Evolutionary conservation across 2,888 invertebrate genomes (phyloP), one percentile per base, ranked within the genome.

Genomic region (Heliconius hortense): DNA sequence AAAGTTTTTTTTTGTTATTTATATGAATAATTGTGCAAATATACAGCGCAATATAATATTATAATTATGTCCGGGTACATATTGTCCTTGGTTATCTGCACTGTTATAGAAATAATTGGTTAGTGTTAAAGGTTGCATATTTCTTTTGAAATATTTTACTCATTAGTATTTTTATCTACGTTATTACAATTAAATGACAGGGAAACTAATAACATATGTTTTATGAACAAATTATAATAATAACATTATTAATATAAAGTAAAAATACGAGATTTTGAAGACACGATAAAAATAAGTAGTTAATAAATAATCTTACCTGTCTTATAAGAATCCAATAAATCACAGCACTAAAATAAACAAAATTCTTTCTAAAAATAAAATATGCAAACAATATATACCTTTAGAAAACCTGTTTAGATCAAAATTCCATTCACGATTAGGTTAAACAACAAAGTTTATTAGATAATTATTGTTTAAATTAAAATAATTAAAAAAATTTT

Each of bases 311-410:
- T 82, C 89, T 86, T 72, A 89, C 90, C 87, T 86, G 85, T 84
- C 83, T 79, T 83, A 82, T 77, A 79, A 81, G 86, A 86, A 84
- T 88, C 85, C 86, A 84, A 83, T 83, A 80, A 79, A 76, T 75
- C 77, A 81, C 78, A 73, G 74, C 77, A 81, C 69, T 75, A 75
- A 75, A 75, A 77, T 76, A 77, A 79, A 76, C 76, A 71, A 77
- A 43, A 69, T 62, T 71, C 67, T 76, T 72, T 74, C 76, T 74
- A 64, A 68, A 64, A 72, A 74, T 72, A 74, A 76, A 73, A 75
- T 72, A 68, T 76, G 28, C 2, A 63, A 75, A 76, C 70, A 62
- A 75, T 69, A 67, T 75, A 53, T 75, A 60, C 39, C 21, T 77
- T 70, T 73, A 73, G 43, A 26, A 56, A 74, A 73, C 66, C 69